A percentile compares a stretch with the other conserved stretches of the same genome.
These are phyloP conservation scores for Alviniconcha marisindica DNA, from an alignment of 1,140 invertebrate genomes.

Conservation along the genomic window DNA sequence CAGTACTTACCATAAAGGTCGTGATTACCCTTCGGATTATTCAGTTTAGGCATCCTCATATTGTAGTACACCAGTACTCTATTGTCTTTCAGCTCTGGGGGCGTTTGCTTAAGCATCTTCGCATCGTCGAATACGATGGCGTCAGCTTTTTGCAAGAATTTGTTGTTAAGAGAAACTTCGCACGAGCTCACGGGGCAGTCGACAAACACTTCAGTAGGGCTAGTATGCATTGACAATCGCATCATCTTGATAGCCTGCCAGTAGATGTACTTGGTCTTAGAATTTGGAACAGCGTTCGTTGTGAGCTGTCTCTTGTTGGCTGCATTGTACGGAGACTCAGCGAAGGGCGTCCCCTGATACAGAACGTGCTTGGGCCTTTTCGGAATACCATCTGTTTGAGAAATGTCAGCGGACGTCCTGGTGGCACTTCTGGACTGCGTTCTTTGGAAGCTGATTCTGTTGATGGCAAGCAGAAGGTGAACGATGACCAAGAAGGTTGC, in stretches of 20 bases:
- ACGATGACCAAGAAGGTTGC: background rate
- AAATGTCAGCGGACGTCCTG: background rate
- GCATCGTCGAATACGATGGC: conserved; percentile 24
- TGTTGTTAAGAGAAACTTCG: background rate
- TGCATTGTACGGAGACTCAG: background rate
- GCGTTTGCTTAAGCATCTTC: conserved; percentile 5
- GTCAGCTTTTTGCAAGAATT: background rate
- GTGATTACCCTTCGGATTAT: background rate
- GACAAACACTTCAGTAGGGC: background rate
- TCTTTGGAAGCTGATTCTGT: too few relatives aligned
- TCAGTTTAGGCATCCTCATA: background rate
- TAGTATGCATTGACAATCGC: background rate
- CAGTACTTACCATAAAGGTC: background rate
- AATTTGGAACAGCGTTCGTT: background rate
- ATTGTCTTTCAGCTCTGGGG: background rate
- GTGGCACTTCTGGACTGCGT: background rate
- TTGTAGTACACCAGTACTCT: conserved; percentile 12
- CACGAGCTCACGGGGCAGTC: background rate
- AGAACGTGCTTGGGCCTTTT: background rate
- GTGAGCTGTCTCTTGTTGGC: conserved; percentile 9
- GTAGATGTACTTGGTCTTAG: background rate
- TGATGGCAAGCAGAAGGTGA: background rate
- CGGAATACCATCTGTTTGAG: too few relatives aligned
- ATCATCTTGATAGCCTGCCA: background rate
- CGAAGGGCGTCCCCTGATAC: background rate